Conservation (phyloP, 92 coral and sea anemone species). For the Zoanthus solanderi region DNA sequence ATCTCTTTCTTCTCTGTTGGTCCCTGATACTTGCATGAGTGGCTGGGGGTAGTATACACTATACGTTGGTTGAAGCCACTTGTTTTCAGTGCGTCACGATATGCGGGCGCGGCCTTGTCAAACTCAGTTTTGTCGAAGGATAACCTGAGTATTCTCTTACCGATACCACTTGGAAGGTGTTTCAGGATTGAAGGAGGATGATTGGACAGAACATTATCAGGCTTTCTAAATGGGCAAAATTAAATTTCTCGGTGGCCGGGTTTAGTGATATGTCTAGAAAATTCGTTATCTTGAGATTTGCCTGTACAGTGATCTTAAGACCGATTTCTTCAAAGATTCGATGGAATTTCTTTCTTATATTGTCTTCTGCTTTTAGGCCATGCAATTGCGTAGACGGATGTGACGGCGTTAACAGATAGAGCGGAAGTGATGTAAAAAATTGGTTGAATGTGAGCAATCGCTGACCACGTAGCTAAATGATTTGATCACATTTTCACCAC, state of each 20-base stretch:
- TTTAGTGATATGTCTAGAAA: not conserved
- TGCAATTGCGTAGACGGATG: too few relatives aligned
- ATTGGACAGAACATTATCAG: not conserved
- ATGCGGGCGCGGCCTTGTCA: not conserved
- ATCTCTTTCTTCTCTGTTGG: too few relatives aligned
- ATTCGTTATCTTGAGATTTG: not conserved
- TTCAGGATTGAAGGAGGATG: not conserved
- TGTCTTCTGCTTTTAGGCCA: not conserved
- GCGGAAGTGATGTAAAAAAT: too few relatives aligned
- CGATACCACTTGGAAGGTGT: not conserved
- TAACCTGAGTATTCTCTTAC: not conserved
- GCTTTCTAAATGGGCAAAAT: not conserved
- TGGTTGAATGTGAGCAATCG: too few relatives aligned
- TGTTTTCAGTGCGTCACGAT: not conserved
- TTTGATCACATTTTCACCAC: too few relatives aligned
- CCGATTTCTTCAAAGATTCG: not conserved
- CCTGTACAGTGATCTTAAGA: not conserved
- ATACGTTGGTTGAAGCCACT: not conserved
- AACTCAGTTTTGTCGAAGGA: not conserved
- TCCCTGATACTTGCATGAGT: too few relatives aligned
- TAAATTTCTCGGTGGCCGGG: not conserved
- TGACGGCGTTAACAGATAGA: too few relatives aligned
- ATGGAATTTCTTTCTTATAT: not conserved
- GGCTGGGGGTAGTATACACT: too few relatives aligned
- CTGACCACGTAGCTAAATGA: too few relatives aligned